Percentiles rank a stretch among this genome's conserved stretches.
Evolutionary conservation across 2,888 invertebrate genomes (phyloP).

Genomic region (Nomada lathburiana): DNA sequence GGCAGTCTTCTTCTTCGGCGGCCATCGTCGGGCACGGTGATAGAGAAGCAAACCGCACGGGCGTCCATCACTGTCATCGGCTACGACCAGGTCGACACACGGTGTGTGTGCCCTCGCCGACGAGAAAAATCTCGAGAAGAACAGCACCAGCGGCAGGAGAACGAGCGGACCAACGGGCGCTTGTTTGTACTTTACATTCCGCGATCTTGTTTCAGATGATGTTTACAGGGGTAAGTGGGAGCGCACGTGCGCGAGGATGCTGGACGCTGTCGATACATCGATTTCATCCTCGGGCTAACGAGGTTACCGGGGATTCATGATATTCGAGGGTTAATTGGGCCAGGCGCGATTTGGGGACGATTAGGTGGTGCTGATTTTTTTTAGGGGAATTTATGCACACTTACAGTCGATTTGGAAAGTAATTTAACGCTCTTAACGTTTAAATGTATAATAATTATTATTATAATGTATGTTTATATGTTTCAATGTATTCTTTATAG

Average conservation of each 20-base stretch:
- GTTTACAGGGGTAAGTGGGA: slow-evolving; percentile 72
- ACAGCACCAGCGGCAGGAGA: slow-evolving; percentile 31
- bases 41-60: slow-evolving; percentile 81
- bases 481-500: too few relatives aligned
- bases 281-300: slow-evolving; percentile 12
- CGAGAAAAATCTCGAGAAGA: slow-evolving; percentile 71
- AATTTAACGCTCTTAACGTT: too few relatives aligned
- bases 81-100: slow-evolving; percentile 66
- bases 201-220: slow-evolving; percentile 78
- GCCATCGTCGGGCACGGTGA: slow-evolving; percentile 75
- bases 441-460: too few relatives aligned
- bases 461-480: too few relatives aligned
- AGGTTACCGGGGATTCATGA: neutral
- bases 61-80: slow-evolving; percentile 82
- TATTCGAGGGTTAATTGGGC: too few relatives aligned
- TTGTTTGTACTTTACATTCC: slow-evolving; percentile 76
- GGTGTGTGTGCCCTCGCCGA: slow-evolving; percentile 19
- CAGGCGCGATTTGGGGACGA: too few relatives aligned
- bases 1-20: slow-evolving; percentile 63
- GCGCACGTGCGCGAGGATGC: slow-evolving; percentile 57
- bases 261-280: slow-evolving; percentile 1
- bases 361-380: too few relatives aligned
- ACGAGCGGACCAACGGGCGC: slow-evolving; percentile 48
- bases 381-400: too few relatives aligned
- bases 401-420: too few relatives aligned